These are phyloP conservation scores for Phortica magna DNA, from an alignment of 2,888 invertebrate genomes.

Conservation along the genomic window DNA sequence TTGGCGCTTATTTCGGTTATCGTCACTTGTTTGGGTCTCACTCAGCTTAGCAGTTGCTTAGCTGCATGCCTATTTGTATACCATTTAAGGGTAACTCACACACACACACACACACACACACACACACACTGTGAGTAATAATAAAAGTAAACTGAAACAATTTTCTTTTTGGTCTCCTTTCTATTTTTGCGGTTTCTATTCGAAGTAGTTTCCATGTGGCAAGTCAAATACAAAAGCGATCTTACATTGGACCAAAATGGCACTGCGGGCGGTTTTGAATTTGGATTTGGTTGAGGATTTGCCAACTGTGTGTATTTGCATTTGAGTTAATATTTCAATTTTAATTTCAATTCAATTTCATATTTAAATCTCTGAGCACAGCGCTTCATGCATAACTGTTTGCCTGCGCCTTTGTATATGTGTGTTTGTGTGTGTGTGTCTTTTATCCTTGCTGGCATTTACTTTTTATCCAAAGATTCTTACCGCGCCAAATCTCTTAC, in stretches of 20 bases:
- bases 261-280: not conserved
- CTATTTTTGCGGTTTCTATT: not conserved
- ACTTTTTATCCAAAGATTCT: conserved; percentile 2
- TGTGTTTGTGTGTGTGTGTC: not conserved
- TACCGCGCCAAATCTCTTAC: not conserved
- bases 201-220: too few species aligned
- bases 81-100: not conserved
- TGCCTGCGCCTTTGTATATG: not conserved
- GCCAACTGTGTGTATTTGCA: conserved; percentile 23
- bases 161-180: not conserved
- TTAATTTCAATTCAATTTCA: conserved; percentile 32
- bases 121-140: not conserved
- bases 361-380: not conserved
- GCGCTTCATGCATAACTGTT: not conserved
- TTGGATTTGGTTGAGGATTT: not conserved
- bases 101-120: not conserved
- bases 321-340: conserved; percentile 24
- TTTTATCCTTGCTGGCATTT: conserved; percentile 18
- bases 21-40: not conserved
- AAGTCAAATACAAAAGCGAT: not conserved
- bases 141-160: not conserved
- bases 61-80: not conserved
- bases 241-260: not conserved
- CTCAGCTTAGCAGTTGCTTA: not conserved
- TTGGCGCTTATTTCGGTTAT: not conserved